Evolutionary conservation across 2,113 vertebrate genomes (phyloP), one percentile per base, ranked within the genome.

Genomic region (Eulemur rufifrons): DNA sequence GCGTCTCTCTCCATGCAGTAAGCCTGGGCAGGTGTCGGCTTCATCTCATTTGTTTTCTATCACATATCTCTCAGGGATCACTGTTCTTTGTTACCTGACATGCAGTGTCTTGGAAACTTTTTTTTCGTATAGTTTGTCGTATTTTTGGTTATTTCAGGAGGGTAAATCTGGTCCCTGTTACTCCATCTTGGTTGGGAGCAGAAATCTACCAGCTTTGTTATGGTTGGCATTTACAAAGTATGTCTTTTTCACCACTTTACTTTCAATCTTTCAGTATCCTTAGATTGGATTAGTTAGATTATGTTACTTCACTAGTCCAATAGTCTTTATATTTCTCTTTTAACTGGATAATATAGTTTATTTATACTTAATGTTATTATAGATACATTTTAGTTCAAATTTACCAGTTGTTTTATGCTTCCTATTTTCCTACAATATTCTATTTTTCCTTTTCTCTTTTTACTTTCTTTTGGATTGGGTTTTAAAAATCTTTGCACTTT

Each of bases 391-490:
- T 66, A 87, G n/a, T 77, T 69, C 61, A 84, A 95, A 91, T 39
- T 77, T 87, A 59, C 23, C 25, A 76, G 8, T 91, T 88, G 50
- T 64, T 94, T 95, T 91, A 10, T n/a, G 45, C 63, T 96, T 89
- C 11, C 21, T 42, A 23, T 61, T 92, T 89, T 8, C 34, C 37
- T 56, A 10, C 32, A 21, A 13, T 42, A 32, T 39, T 78, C 3
- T 74, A 20, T 9, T 54, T 77, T 39, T 13, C 9, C 37, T 77
- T 52, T 54, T 77, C 27, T 34, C 71, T 25, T 76, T 69, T 71
- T 29, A 78, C n/a, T 45, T 93, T 64, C 25, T 71, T 80, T 93
- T 85, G 29, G 32, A 74, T 29, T 69, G 50, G 42, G 14, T 66
- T 95, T 95, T 61, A 12, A 29, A 73, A 83, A 86, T n/a, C 34